Evolutionary conservation across 2,113 vertebrate species (phyloP), one percentile per base, ranked within the genome.

Genomic region (Aspidoscelis tigris): DNA sequence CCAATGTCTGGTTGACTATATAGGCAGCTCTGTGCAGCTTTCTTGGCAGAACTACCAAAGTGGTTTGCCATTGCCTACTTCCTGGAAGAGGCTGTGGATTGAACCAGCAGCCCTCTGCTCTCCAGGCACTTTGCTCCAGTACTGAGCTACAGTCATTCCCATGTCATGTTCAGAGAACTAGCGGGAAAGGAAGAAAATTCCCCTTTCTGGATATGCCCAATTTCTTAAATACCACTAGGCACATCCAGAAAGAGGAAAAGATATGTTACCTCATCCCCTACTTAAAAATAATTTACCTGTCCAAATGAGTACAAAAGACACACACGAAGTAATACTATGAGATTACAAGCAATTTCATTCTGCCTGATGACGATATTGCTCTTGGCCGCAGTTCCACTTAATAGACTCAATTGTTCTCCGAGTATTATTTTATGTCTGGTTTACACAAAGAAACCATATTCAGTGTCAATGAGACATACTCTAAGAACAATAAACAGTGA

Each of bases 401-500:
- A 92, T 74, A 85, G 44, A 44, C 50, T 14, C 78, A 77, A 65
- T 76, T 44, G 76, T 84, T 88, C 84, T 89, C 81, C 53, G 2
- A 82, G 77, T 87, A 85, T 92, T 88, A 92, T 85, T 86, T 89
- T 90, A 90, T 78, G 78, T 72, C 82, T 88, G 72, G 75, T 87
- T 84, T 85, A 89, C 78, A 88, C 82, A 87, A 86, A 89, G 89
- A 85, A 86, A 83, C 33, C 33, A 33, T 33, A 33, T 0, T 79
- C 73, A 89, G 72, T 83, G 84, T 89, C 87, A 88, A 33, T 33
- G 33, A 33, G 90, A 89, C 22, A n/a, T 75, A 76, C 86, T 93
- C 91, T 92, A 93, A 85, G 80, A 89, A 89, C 53, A 91, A 93
- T 87, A 91, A 78, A 93, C 89, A 94, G 89, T 87, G 78, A 84